Percentiles rank a stretch among this genome's conserved stretches.
Evolutionary conservation across 2,888 invertebrate genomes (phyloP).

Genomic region (Litoditis marina): DNA sequence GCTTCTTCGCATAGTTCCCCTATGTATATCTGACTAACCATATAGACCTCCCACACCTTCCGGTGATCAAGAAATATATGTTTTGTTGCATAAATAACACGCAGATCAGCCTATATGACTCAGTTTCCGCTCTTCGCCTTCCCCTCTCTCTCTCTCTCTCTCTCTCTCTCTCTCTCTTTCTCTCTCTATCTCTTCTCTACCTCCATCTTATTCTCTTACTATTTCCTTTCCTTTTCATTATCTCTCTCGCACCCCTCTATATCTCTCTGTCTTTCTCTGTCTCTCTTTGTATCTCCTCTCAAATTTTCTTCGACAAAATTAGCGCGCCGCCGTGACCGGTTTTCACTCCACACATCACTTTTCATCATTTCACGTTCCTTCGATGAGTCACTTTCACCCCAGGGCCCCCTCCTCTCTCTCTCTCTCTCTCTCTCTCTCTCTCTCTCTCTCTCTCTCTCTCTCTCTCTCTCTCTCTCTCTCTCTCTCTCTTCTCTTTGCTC

Average conservation of each 20-base stretch:
- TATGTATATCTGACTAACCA: too few relatives aligned
- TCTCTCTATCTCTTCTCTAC: background rate
- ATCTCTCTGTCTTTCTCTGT: conserved; percentile 1
- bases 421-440: conserved; percentile 6
- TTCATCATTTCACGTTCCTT: background rate
- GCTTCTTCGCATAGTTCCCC: too few relatives aligned
- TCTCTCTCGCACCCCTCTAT: background rate
- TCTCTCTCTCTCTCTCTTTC: conserved; percentile 1
- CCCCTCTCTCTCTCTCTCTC: conserved; percentile 12
- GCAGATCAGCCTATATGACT: too few relatives aligned
- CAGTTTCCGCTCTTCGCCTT: conserved; percentile 4
- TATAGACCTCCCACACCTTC: too few relatives aligned
- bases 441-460: background rate
- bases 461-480: background rate
- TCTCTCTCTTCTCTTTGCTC: background rate
- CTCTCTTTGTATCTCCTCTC: background rate
- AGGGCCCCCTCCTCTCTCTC: background rate
- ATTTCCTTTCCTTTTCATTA: background rate
- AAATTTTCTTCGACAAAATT: background rate
- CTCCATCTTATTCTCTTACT: background rate
- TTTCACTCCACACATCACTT: background rate
- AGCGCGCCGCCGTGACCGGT: background rate
- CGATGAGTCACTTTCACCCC: background rate
- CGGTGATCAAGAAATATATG: too few relatives aligned
- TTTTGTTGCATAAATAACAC: too few relatives aligned